phyloP scores from a whole-genome alignment of 1,140 invertebrate genomes.

The Orussus abietinus region DNA sequence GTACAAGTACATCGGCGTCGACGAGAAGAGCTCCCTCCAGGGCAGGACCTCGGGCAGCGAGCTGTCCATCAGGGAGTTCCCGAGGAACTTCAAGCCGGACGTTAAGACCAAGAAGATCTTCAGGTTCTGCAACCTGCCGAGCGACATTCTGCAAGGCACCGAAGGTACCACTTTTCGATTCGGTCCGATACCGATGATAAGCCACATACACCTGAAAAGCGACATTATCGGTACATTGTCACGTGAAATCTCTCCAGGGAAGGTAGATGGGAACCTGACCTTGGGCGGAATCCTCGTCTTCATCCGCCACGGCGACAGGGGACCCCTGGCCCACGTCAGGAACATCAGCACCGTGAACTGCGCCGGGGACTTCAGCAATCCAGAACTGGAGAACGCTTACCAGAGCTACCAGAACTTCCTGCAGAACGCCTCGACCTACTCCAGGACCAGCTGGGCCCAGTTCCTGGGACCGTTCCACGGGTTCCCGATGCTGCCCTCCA shows the following conservation, averaged over 20 bases:
- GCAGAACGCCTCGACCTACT: constrained; percentile 40
- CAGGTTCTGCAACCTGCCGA: constrained; percentile 64
- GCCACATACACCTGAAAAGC: too few relatives aligned
- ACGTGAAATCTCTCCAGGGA: constrained; percentile 44
- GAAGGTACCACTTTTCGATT: too few relatives aligned
- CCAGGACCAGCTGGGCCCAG: constrained; percentile 63
- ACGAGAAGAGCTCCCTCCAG: constrained; percentile 43
- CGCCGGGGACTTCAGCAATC: constrained; percentile 54
- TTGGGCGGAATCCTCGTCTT: constrained; percentile 76
- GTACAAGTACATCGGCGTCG: constrained; percentile 69
- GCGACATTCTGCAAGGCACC: constrained; percentile 60
- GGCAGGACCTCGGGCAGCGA: constrained; percentile 32
- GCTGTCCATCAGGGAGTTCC: constrained; percentile 44
- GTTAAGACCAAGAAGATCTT: constrained; percentile 62
- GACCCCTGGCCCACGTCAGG: constrained; percentile 74
- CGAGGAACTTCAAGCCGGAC: constrained; percentile 57
- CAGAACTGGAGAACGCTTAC: constrained; percentile 41
- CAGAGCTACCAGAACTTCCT: constrained; percentile 41
- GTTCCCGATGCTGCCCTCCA: constrained; percentile 70
- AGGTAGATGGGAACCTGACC: constrained; percentile 61
- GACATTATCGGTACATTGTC: too few relatives aligned
- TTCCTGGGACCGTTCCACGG: constrained; percentile 78
- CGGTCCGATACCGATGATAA: too few relatives aligned
- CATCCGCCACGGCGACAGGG: constrained; percentile 83
- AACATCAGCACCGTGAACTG: constrained; percentile 76